Base-by-base conservation (phyloP, 2,797 vertebrate genomes). In the Pyrrhura leucotis region DNA sequence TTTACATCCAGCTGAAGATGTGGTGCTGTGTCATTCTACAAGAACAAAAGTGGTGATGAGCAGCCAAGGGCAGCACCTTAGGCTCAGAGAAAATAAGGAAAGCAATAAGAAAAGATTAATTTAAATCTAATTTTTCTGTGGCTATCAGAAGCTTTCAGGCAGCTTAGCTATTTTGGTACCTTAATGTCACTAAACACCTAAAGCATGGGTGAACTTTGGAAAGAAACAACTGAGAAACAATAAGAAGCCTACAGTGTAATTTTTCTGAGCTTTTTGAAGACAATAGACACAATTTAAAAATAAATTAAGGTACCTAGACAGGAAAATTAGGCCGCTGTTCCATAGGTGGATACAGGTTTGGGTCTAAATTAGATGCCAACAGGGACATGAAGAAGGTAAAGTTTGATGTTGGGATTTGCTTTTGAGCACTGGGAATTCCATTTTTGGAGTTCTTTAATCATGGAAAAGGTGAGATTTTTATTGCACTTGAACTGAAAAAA, bases 41-140 rank as follows among this genome's bases (percentile, higher is more conserved):
- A 91, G 42, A 75, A 77, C 56, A 45, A 83, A 29, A n/a, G 44
- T 29, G 48, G 7, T 33, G n/a, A 59, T 53, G 47, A 79, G 48
- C 48, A 79, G 40, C 63, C 6, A 4, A 74, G 22, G 33, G 48
- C 71, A 29, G 19, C 22, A 82, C n/a, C 26, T 78, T 76, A 92
- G 66, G 50, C 69, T 59, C 80, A 33, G 35, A 85, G 61, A 69
- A 63, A 53, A 33, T 47, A 76, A 12, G 50, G 54, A 77, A 94
- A 88, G 47, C 77, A 94, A 77, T 75, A 67, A 89, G 29, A 94
- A 62, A 89, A 85, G n/a, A 73, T 91, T 80, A 73, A 93, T 86
- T 42, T 85, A 63, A 91, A 85, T 89, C 44, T 83, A 61, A 40
- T 93, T 87, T 92, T 94, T 92, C 77, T 85, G 51, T 68, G 93